A percentile compares a stretch with the other conserved stretches of the same genome.
These are phyloP conservation scores for Hemibates koningsi DNA, from an alignment of 2,113 vertebrate genomes.

Conservation along the genomic window DNA sequence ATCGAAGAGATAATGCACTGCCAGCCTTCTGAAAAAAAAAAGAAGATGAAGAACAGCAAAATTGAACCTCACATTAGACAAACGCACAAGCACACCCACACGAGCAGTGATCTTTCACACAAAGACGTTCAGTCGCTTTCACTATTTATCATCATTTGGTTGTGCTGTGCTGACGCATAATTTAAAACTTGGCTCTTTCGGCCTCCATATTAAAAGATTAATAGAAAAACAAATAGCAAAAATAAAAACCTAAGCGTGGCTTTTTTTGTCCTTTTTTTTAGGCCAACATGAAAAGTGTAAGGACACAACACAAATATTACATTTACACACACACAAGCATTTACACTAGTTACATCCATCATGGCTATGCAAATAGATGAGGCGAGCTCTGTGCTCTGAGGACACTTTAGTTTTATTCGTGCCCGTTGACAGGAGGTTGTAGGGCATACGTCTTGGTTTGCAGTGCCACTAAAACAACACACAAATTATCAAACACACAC, in stretches of 20 bases:
- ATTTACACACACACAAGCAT: background rate
- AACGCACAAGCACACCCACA: background rate
- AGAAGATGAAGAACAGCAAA: background rate
- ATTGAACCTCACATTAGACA: conserved; percentile 5
- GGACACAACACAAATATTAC: background rate
- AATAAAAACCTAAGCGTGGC: background rate
- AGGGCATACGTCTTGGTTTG: conserved; percentile 33
- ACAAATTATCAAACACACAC: background rate
- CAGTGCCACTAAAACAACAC: background rate
- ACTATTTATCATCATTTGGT: conserved; percentile 38
- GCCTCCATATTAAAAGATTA: conserved; percentile 28
- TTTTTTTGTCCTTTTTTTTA: background rate
- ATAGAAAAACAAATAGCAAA: conserved; percentile 33
- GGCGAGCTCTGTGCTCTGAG: background rate
- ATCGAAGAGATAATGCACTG: background rate
- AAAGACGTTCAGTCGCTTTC: background rate
- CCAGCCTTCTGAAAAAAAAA: background rate
- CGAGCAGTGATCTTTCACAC: background rate
- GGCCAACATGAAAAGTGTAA: background rate
- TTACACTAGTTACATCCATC: conserved; percentile 20
- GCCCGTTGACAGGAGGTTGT: conserved; percentile 21
- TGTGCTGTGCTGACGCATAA: conserved; percentile 18
- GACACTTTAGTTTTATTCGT: conserved; percentile 23
- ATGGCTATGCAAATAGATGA: conserved; percentile 24
- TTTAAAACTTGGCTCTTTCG: conserved; percentile 6